A percentile compares a stretch with the other conserved stretches of the same genome.
These are phyloP conservation scores for Nebria brevicollis DNA, from an alignment of 2,888 invertebrate genomes.

Conservation along the genomic window DNA sequence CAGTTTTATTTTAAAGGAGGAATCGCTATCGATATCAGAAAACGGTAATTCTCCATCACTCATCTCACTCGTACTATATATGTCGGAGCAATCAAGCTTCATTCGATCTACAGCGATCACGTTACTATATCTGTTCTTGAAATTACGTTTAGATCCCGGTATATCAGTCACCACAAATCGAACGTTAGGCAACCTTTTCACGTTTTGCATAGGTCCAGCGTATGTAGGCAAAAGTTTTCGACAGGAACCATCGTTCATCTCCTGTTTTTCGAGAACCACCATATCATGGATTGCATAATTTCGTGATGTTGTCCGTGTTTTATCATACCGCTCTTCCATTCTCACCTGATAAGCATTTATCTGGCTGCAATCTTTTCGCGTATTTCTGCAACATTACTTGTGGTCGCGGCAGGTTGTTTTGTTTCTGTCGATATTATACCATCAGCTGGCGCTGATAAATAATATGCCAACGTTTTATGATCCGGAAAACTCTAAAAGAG, in stretches of 20 bases:
- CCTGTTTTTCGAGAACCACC: neutral
- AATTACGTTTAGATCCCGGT: conserved; percentile 38
- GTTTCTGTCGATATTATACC: no score
- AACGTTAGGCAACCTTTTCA: conserved; percentile 43
- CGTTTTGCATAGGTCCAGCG: conserved; percentile 47
- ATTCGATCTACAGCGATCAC: neutral
- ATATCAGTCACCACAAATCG: no score
- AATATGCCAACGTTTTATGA: no score
- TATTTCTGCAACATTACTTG: conserved; percentile 1
- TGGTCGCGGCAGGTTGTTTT: neutral
- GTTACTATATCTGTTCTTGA: no score
- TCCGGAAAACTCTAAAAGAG: no score
- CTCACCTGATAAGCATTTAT: neutral
- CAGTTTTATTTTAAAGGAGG: no score
- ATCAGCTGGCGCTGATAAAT: neutral
- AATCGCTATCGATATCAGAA: neutral
- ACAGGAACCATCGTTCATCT: conserved; percentile 46
- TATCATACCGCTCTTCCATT: no score
- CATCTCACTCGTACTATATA: neutral
- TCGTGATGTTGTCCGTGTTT: neutral
- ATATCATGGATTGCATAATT: conserved; percentile 2
- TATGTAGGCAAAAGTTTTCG: conserved; percentile 50
- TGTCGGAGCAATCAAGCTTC: neutral
- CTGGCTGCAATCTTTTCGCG: neutral
- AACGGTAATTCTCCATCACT: no score